phyloP scores from a whole-genome alignment of 2,888 invertebrate genomes.

The Eudemis profundana region DNA sequence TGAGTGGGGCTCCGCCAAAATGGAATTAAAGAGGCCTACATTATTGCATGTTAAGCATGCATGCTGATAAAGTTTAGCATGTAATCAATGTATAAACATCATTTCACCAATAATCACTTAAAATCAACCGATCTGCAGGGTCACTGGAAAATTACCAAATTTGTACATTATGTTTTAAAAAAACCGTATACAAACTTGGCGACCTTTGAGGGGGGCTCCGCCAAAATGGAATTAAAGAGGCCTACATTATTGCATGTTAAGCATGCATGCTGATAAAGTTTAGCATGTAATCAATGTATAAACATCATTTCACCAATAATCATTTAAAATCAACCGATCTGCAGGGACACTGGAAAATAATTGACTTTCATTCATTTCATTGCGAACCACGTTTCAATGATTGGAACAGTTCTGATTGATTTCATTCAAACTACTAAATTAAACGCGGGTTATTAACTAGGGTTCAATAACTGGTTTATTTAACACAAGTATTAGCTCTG shows the following conservation, averaged over 20 bases:
- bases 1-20: too few relatives aligned
- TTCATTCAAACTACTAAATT: constrained; percentile 17
- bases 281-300: neutral
- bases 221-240: too few relatives aligned
- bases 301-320: neutral
- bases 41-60: too few relatives aligned
- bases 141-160: constrained; percentile 19
- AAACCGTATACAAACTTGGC: too few relatives aligned
- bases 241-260: too few relatives aligned
- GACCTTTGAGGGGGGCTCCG: too few relatives aligned
- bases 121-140: neutral
- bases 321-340: neutral
- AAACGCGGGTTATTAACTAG: constrained; percentile 1
- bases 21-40: too few relatives aligned
- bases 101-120: neutral
- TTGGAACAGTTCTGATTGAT: constrained; percentile 10
- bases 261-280: too few relatives aligned
- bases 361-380: constrained; percentile 14
- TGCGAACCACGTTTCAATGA: neutral
- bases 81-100: neutral
- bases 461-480: neutral
- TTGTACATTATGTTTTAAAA: too few relatives aligned
- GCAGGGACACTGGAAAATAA: constrained; percentile 11
- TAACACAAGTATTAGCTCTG: neutral
- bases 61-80: too few relatives aligned